These are phyloP conservation scores for Melanotaenia pygmaea DNA, from an alignment of 2,797 vertebrate genomes.

Conservation along the genomic window DNA sequence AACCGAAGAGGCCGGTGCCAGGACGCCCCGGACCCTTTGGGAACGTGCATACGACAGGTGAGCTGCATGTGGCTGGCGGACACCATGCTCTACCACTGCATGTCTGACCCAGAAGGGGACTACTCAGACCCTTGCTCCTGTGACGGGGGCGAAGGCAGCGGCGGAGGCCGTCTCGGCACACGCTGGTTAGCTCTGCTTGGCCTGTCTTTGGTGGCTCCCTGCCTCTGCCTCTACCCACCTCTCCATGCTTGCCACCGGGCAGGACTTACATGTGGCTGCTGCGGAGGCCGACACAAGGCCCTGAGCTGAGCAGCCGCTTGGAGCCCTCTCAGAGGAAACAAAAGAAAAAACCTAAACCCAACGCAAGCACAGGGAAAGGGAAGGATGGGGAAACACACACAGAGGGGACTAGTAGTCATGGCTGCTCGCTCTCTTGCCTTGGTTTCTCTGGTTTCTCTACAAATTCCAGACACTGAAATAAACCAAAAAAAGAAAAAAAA, in stretches of 20 bases:
- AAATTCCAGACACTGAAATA: slow-evolving; percentile 81
- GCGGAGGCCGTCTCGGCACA: slow-evolving; percentile 90
- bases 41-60: slow-evolving; percentile 89
- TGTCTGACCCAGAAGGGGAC: slow-evolving; percentile 98
- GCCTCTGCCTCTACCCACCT: slow-evolving; percentile 98
- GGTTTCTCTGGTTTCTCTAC: slow-evolving; percentile 72
- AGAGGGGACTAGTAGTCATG: slow-evolving; percentile 48
- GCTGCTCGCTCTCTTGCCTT: slow-evolving; percentile 65
- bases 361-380: slow-evolving; percentile 73
- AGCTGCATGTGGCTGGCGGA: slow-evolving; percentile 99
- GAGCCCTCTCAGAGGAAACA: slow-evolving; percentile 34
- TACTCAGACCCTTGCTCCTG: slow-evolving; percentile 98
- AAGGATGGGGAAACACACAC: slow-evolving; percentile 55
- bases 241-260: slow-evolving; percentile 94
- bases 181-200: slow-evolving; percentile 97
- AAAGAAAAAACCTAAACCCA: slow-evolving; percentile 54
- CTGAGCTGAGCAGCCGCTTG: slow-evolving; percentile 82
- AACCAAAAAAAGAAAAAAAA: slow-evolving; percentile 71
- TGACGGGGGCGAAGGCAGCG: slow-evolving; percentile 86
- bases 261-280: slow-evolving; percentile 92
- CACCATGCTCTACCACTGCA: slow-evolving; percentile 99
- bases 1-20: slow-evolving; percentile 93
- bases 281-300: slow-evolving; percentile 95
- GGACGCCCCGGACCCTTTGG: slow-evolving; percentile 92
- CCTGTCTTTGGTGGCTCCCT: slow-evolving; percentile 94